These are phyloP conservation scores for Campylomormyrus numenius DNA, from an alignment of 2,113 vertebrate genomes.

Conservation along the genomic window DNA sequence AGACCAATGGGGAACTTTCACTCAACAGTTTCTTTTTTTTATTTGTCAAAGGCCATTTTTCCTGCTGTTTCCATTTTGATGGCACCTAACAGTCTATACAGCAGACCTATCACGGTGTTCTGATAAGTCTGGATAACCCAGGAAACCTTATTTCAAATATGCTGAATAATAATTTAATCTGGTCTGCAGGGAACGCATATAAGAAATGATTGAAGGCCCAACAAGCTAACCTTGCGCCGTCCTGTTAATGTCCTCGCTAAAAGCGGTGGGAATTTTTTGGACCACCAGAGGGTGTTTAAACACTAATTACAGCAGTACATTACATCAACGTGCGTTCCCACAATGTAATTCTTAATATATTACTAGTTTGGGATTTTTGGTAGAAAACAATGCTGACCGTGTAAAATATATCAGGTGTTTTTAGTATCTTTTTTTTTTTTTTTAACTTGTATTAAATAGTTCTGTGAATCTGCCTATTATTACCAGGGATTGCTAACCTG, in stretches of 20 bases:
- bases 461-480: background rate
- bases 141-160: background rate
- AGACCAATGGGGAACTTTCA: background rate
- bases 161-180: background rate
- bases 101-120: background rate
- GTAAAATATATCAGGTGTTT: background rate
- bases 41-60: background rate
- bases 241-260: background rate
- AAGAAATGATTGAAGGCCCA: background rate
- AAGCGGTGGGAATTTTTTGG: background rate
- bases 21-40: background rate
- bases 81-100: background rate
- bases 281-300: constrained; percentile 4
- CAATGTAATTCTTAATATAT: background rate
- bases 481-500: background rate
- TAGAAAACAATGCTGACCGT: background rate
- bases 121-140: background rate
- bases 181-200: background rate
- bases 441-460: background rate
- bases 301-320: background rate
- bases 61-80: background rate
- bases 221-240: background rate
- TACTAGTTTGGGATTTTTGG: background rate
- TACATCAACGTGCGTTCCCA: background rate
- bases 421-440: background rate